Conservation (phyloP, 2,797 vertebrate species). For the Rhodeus uyekii region DNA sequence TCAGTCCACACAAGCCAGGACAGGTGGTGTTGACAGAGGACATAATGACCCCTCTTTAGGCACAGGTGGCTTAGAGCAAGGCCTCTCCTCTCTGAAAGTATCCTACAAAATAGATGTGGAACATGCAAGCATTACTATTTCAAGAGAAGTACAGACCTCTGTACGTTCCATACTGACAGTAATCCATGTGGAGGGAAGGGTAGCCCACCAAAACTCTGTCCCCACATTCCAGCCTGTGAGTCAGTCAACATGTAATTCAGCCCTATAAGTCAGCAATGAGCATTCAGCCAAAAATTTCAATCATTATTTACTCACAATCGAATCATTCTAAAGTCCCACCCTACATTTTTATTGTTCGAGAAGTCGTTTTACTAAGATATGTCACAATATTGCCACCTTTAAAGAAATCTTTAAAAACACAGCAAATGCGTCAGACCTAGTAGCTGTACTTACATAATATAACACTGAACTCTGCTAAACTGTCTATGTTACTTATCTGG, state of each 20-base stretch:
- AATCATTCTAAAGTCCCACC: not conserved
- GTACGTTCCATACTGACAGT: slow-evolving; percentile 3
- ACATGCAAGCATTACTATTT: slow-evolving; percentile 22
- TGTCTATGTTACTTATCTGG: not conserved
- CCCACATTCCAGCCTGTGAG: slow-evolving; percentile 1
- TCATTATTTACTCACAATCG: not conserved
- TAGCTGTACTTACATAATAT: not conserved
- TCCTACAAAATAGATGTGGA: slow-evolving; percentile 42
- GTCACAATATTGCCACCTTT: not conserved
- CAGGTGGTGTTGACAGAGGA: slow-evolving; percentile 76
- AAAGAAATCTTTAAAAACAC: not conserved
- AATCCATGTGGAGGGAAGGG: not conserved
- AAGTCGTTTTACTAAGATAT: not conserved
- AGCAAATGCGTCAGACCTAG: no score
- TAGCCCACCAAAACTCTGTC: not conserved
- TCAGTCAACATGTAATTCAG: slow-evolving; percentile 3
- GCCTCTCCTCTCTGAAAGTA: slow-evolving; percentile 43
- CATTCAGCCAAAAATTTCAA: not conserved
- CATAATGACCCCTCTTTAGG: slow-evolving; percentile 63
- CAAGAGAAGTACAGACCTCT: slow-evolving; percentile 7
- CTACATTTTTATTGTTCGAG: not conserved
- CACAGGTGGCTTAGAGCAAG: slow-evolving; percentile 41
- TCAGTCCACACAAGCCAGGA: slow-evolving; percentile 72
- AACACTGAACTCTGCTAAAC: not conserved
- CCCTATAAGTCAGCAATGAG: slow-evolving; percentile 9